Evolutionary conservation across 2,113 vertebrate species (phyloP).

Genomic region (Chamaea fasciata): DNA sequence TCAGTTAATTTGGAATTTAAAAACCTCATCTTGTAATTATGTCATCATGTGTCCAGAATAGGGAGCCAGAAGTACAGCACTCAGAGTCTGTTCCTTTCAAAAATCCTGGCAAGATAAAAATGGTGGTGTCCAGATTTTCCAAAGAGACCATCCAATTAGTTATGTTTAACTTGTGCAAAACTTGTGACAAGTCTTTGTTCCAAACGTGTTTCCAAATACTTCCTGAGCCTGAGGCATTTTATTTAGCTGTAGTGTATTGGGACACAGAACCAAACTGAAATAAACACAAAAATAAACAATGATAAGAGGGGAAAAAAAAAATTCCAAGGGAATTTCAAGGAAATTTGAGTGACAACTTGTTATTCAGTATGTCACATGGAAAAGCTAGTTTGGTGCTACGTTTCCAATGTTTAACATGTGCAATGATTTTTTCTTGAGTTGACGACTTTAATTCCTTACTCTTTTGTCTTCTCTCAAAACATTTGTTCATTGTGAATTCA

Average conservation of each 20-base stretch:
- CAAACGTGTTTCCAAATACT: background rate
- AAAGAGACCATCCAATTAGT: background rate
- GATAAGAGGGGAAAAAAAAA: background rate
- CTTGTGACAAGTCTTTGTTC: background rate
- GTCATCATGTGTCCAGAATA: background rate
- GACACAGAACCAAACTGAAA: background rate
- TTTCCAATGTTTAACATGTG: background rate
- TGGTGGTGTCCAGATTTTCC: background rate
- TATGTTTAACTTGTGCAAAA: background rate
- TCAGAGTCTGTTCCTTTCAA: background rate
- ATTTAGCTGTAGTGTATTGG: background rate
- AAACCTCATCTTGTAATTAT: background rate
- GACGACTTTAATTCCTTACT: background rate
- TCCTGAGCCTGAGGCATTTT: background rate
- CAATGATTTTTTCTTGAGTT: background rate
- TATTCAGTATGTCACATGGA: background rate
- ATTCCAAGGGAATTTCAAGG: background rate
- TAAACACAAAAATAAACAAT: background rate
- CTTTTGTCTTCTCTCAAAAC: background rate
- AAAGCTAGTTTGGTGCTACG: background rate
- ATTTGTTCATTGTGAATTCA: background rate
- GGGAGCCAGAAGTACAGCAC: background rate
- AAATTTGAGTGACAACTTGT: background rate
- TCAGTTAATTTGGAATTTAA: background rate
- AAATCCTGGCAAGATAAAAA: background rate